Evolutionary conservation across 1,140 invertebrate species (phyloP), one percentile per base, ranked within the genome.

Genomic region (Cotesia typhae): DNA sequence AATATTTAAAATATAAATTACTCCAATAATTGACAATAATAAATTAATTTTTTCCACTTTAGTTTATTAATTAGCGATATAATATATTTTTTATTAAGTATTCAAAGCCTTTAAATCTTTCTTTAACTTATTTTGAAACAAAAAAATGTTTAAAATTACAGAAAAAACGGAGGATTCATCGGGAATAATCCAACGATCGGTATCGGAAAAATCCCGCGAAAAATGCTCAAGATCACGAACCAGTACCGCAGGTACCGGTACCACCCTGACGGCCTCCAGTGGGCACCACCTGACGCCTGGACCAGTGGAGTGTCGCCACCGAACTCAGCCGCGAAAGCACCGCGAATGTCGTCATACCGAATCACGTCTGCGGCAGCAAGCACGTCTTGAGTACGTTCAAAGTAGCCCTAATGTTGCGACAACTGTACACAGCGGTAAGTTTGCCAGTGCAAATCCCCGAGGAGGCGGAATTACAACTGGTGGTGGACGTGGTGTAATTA

Each of bases 341-440:
- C 82, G 82, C 3, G 81, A 85, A 67, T 84, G 84, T 71, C 78
- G 79, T 4, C 83, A 85, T 74, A 60, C 81, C 4, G 84, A 85
- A 52, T 83, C 84, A 28, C 84, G 84, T 75, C 73, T 86, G n/a
- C 81, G 84, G 47, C 88, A 89, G 59, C 89, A 89, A 70, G 80
- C 83, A 1, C 88, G 88, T n/a, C 72, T 89, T 35, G 88, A 88
- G 3, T 88, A 91, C 79, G 90, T 90, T 63, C 90, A 91, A 71
- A 90, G 89, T 75, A 91, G 90, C 1, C 90, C 90, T 10, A 89
- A 91, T 74, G 89, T 90, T 28, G 87, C 87, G 12, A 86, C 86
- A 35, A 86, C 41, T 9, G 41, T 86, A 74, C 82, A 86, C 75
- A 84, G 80, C 76, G 79, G 74, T 79, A 87, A 84, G 74, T 84